Conservation (phyloP, 2,113 vertebrate species). For the Ancistrus triradiatus region DNA sequence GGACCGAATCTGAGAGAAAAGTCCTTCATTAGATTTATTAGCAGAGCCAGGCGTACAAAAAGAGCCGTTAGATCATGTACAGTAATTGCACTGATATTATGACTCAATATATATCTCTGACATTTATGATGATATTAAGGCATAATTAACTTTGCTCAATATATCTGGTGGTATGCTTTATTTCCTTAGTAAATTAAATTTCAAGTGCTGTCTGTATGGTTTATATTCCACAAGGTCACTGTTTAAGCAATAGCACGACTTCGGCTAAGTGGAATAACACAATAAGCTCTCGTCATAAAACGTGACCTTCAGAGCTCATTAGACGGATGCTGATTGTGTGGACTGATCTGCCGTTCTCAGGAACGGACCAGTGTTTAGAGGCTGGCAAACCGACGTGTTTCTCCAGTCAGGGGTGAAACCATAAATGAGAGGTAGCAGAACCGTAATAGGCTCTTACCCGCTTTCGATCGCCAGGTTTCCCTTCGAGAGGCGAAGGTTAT, state of each 20-base stretch:
- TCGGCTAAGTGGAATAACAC: constrained; percentile 4
- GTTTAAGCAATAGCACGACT: constrained; percentile 1
- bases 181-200: constrained; percentile 26
- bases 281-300: constrained; percentile 21
- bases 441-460: constrained; percentile 18
- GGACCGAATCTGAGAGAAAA: background rate
- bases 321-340: constrained; percentile 32
- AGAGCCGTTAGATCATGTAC: constrained; percentile 28
- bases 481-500: constrained; percentile 8
- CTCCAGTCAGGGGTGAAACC: constrained; percentile 17
- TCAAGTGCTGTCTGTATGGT: background rate
- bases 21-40: constrained; percentile 32
- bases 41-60: constrained; percentile 29
- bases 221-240: constrained; percentile 7
- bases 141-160: constrained; percentile 34
- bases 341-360: constrained; percentile 9
- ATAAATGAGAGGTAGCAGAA: constrained; percentile 32
- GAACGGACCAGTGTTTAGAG: constrained; percentile 1
- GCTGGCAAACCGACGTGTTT: background rate
- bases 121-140: constrained; percentile 38
- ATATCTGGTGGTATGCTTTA: constrained; percentile 26
- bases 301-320: constrained; percentile 34
- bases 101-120: constrained; percentile 24
- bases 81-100: constrained; percentile 34
- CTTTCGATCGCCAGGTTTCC: constrained; percentile 2